Conservation (phyloP, 2,888 invertebrate species). For the Junonia oenone region DNA sequence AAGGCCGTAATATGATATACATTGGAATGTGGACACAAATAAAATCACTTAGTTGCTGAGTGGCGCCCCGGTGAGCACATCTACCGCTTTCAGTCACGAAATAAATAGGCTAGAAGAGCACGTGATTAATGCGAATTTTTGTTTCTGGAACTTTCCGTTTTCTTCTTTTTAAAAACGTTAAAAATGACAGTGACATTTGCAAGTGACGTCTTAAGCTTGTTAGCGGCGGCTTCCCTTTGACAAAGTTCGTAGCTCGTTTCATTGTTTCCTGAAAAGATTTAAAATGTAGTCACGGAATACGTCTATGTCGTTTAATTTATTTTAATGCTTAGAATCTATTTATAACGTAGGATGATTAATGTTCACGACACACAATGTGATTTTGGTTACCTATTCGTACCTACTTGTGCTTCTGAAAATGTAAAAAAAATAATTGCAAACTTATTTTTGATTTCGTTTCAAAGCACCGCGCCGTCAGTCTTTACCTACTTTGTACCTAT, state of each 20-base stretch:
- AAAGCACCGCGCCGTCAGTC: too few species aligned
- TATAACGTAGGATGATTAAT: background rate
- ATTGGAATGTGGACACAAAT: slow-evolving; percentile 77
- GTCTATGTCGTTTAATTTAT: background rate
- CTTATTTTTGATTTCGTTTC: too few species aligned
- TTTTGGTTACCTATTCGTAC: too few species aligned
- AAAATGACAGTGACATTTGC: slow-evolving; percentile 34
- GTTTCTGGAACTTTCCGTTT: slow-evolving; percentile 24
- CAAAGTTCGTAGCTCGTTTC: slow-evolving; percentile 31
- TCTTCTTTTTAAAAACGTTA: slow-evolving; percentile 25
- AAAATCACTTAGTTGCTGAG: slow-evolving; percentile 76
- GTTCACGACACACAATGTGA: too few species aligned
- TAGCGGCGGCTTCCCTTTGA: slow-evolving; percentile 31
- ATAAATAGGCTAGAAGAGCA: slow-evolving; percentile 35
- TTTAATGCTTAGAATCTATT: background rate
- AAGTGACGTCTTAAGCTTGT: slow-evolving; percentile 38
- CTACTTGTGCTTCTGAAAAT: too few species aligned
- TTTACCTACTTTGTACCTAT: too few species aligned
- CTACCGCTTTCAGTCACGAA: slow-evolving; percentile 42
- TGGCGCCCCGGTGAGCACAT: slow-evolving; percentile 69
- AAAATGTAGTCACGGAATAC: background rate
- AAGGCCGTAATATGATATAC: slow-evolving; percentile 74
- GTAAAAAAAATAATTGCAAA: too few species aligned
- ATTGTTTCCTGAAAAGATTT: slow-evolving; percentile 3
- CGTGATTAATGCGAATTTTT: slow-evolving; percentile 32